phyloP scores from a whole-genome alignment of 1,140 invertebrate species.

The Penaeus vannamei region DNA sequence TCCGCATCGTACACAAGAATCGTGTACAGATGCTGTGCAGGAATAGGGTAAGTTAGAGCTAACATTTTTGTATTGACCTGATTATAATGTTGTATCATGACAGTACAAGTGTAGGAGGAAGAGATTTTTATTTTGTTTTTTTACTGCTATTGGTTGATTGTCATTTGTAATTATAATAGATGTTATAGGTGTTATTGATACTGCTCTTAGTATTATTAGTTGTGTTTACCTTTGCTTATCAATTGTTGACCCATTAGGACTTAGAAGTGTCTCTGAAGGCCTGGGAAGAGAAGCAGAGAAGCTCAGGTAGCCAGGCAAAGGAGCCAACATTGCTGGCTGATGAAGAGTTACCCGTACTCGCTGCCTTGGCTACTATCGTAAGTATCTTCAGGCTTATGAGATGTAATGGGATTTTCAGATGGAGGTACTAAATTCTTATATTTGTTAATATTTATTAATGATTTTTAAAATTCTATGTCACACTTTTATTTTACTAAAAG shows the following conservation, averaged over 20 bases:
- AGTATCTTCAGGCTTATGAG: constrained; percentile 84
- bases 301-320: constrained; percentile 72
- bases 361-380: constrained; percentile 78
- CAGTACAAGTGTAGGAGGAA: not conserved
- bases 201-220: not conserved
- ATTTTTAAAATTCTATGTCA: too few relatives aligned
- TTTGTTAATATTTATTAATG: not conserved
- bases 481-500: too few relatives aligned
- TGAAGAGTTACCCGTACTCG: constrained; percentile 79
- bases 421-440: too few relatives aligned
- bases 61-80: constrained; percentile 25
- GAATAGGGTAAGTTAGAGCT: constrained; percentile 79
- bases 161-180: too few relatives aligned
- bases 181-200: too few relatives aligned
- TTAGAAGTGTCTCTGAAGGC: constrained; percentile 90
- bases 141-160: too few relatives aligned
- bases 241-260: constrained; percentile 74
- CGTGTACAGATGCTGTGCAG: constrained; percentile 95
- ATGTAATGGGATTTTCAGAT: constrained; percentile 77
- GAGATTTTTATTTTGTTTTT: too few relatives aligned
- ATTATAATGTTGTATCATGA: constrained; percentile 2
- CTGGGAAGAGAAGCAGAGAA: constrained; percentile 95
- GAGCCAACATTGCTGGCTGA: constrained; percentile 74
- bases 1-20: constrained; percentile 96
- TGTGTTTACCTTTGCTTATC: constrained; percentile 8